Base-by-base conservation (phyloP, 64 coral and sea anemone genomes). In the Astreopora myriophthalma region DNA sequence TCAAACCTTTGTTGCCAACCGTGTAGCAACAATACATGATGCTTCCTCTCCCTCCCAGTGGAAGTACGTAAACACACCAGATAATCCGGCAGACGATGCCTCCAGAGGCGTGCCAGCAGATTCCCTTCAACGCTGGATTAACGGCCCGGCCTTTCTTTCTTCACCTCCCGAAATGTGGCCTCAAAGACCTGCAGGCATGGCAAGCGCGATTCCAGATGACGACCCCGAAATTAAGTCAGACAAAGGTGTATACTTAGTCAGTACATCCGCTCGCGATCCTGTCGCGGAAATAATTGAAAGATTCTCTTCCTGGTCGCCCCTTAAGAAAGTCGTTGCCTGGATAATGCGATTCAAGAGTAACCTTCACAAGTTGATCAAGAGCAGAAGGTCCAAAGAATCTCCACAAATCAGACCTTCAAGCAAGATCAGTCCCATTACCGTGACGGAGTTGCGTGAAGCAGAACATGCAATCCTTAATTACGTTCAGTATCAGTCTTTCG, bases 71-170 rank as follows among this genome's bases (percentile, higher is more conserved):
- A 30, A 77, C 87, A 27, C 35, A 31, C 22, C 33, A 8, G 22
- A 22, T 14, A 73, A 91, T 44, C 77, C 62, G 0, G 91, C 91
- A 12, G 83, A 93, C 32, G 84, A 87, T 32, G 71, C 91, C 5
- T 93, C 91, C 9, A 51, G 63, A 69, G 91, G 91, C 27, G 36
- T 87, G 22, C 9, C 91, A 69, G 83, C 44, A 1, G 74, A 86
- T 46, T 29, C 28, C 5, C n/a, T 93, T 10, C 31, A 86, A 23
- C 82, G 91, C 20, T 93, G 91, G 91, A 37, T 93, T 49, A 71
- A 93, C 36, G 91, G 84, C 36, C 91, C 91, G 57, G 55, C 64
- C 9, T 93, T 93, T 20, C 29, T 93, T 17, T 46, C 37, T 7
- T 57, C 69, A 34, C 42, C 87, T 66, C 30, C 1, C 6, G 52